Evolutionary conservation across 2,797 vertebrate species (phyloP).

Genomic region (Crocidura indochinensis): DNA sequence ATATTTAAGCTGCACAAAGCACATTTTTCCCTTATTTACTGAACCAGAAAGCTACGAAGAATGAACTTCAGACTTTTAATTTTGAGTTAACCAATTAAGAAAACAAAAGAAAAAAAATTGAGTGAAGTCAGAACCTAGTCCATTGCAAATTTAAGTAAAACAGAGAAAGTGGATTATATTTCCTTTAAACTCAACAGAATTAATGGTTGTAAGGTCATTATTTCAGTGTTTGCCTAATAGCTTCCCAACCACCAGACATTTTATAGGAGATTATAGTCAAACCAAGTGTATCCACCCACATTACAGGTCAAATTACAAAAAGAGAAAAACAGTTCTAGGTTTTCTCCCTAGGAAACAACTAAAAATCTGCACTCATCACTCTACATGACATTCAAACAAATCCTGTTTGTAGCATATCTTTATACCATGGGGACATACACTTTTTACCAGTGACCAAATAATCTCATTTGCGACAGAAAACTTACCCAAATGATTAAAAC

Average conservation of each 20-base stretch:
- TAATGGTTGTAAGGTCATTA: conserved; percentile 13
- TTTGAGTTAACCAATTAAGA: conserved; percentile 42
- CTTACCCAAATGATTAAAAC: conserved; percentile 43
- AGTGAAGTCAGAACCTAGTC: conserved; percentile 5
- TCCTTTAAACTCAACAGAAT: conserved; percentile 58
- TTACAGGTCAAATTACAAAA: conserved; percentile 58
- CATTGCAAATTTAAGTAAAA: conserved; percentile 62
- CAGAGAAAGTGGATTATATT: background rate
- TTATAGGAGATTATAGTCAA: conserved; percentile 46
- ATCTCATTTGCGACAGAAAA: conserved; percentile 42
- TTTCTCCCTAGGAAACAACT: conserved; percentile 52
- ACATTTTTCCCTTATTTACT: conserved; percentile 36
- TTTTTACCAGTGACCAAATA: conserved; percentile 54
- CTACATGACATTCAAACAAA: background rate
- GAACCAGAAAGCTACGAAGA: conserved; percentile 49
- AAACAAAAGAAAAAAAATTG: conserved; percentile 37
- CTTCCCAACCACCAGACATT: conserved; percentile 34
- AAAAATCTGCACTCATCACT: background rate
- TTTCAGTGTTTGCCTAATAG: conserved; percentile 47
- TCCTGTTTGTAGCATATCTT: background rate
- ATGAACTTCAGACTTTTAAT: conserved; percentile 59
- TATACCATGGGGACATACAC: background rate
- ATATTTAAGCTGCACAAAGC: conserved; percentile 15
- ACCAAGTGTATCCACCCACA: conserved; percentile 50
- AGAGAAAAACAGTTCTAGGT: conserved; percentile 40